Percentiles rank a stretch among this genome's conserved stretches.
These are phyloP conservation scores for Hoplodrina blanda DNA, from an alignment of 2,888 invertebrate species.

Conservation along the genomic window DNA sequence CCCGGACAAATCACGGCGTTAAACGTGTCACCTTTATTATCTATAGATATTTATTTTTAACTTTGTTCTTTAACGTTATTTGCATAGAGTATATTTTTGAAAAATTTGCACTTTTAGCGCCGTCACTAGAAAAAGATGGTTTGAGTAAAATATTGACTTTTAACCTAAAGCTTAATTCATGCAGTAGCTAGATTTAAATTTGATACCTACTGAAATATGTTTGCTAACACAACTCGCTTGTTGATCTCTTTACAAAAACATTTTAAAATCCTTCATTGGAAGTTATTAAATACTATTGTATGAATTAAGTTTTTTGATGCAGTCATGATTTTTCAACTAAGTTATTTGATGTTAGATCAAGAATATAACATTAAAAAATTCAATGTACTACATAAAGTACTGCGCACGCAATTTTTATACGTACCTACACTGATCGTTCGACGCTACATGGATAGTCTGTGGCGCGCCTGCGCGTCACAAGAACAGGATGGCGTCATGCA, in stretches of 20 bases:
- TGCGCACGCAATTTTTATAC: constrained; percentile 37
- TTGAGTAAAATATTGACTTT: constrained; percentile 63
- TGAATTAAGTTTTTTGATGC: constrained; percentile 58
- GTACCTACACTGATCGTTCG: constrained; percentile 47
- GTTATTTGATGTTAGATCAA: constrained; percentile 45
- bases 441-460: constrained; percentile 59
- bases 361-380: constrained; percentile 36
- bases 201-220: constrained; percentile 33
- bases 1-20: constrained; percentile 80
- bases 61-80: constrained; percentile 60
- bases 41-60: constrained; percentile 50
- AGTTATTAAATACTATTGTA: constrained; percentile 45
- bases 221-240: constrained; percentile 56
- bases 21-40: constrained; percentile 70
- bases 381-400: constrained; percentile 58
- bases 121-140: constrained; percentile 60
- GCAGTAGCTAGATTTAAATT: constrained; percentile 58
- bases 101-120: constrained; percentile 76
- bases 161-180: constrained; percentile 68
- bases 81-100: constrained; percentile 61
- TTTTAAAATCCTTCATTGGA: constrained; percentile 23
- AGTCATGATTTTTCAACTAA: constrained; percentile 45
- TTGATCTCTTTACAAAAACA: constrained; percentile 40
- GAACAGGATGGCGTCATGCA: constrained; percentile 73
- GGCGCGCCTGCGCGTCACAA: constrained; percentile 54